Base-by-base conservation (phyloP, 2,888 invertebrate genomes). In the Synanthedon vespiformis region DNA sequence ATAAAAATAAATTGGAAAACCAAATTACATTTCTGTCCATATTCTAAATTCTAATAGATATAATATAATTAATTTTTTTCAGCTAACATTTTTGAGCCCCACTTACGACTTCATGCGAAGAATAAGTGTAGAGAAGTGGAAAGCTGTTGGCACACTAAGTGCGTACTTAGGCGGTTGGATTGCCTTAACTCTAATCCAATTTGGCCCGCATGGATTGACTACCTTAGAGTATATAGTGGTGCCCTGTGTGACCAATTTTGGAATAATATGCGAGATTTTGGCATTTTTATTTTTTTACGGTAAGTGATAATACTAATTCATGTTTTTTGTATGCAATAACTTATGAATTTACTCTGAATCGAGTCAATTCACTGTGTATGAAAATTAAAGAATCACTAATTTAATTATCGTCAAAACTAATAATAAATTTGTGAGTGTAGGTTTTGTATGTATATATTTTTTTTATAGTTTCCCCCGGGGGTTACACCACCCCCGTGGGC, bases 281-380 rank as follows among this genome's bases (percentile, higher is more conserved):
- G 76, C 76, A 0, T 80, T 86, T 54, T 62, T 77, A 1, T 74
- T 77, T 51, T 70, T 85, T 54, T 86, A 86, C 54, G 86, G 86
- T 85, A 60, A 55, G 59, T 16, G 12, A 18, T 16, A 14, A 16
- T 2, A 48, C 18, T 6, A 6, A 3, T 44, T 5, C n/a, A 11
- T 13, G 44, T 34, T 34, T 34, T 34, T 8, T 34, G 34, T 34
- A 27, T 6, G 1, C 27, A 27, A 27, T 27, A 27, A 27, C 27
- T 27, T 0, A 34, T 34, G 0, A 2, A 34, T 34, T 34, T 34
- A 34, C 10, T 34, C 34, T n/a, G 34, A 34, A 8, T 8, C 8
- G 2, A n/a, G n/a, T n/a, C 27, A 34, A 34, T 34, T 8, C 22
- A 22, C 22, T 22, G 22, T 22, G 22, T 22, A 34, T 8, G 8